phyloP scores from a whole-genome alignment of 2,888 invertebrate genomes.

The Microctonus brassicae region DNA sequence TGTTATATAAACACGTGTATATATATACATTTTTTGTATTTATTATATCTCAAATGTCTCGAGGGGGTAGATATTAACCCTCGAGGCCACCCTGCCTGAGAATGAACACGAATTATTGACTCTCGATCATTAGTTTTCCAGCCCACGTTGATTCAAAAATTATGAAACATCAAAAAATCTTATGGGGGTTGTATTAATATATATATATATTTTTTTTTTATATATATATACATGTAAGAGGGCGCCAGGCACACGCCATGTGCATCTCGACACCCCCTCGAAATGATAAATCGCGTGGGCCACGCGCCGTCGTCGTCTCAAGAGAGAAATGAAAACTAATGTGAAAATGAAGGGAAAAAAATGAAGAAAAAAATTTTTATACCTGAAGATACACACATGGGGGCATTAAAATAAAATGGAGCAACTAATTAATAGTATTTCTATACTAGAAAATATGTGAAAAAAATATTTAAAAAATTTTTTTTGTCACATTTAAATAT shows the following conservation, averaged over 20 bases:
- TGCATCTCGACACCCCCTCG: slow-evolving; percentile 50
- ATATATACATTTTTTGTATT: background rate
- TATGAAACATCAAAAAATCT: background rate
- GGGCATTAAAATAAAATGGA: background rate
- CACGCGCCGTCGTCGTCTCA: background rate
- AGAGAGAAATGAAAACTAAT: background rate
- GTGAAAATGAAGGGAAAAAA: background rate
- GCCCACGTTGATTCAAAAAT: background rate
- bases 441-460: too few species aligned
- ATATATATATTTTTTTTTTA: too few species aligned
- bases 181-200: background rate
- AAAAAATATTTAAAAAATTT: too few species aligned
- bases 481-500: too few species aligned
- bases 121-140: background rate
- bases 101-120: slow-evolving; percentile 6
- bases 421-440: too few species aligned
- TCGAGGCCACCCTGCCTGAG: background rate
- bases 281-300: slow-evolving; percentile 50
- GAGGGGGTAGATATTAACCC: slow-evolving; percentile 18
- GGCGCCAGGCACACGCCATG: slow-evolving; percentile 54
- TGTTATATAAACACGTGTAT: background rate
- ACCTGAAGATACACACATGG: background rate
- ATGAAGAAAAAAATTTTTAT: background rate
- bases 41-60: background rate
- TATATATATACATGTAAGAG: too few species aligned